A percentile compares a stretch with the other conserved stretches of the same genome.
These are phyloP conservation scores for Chionis minor DNA, from an alignment of 2,113 vertebrate species.

Conservation along the genomic window DNA sequence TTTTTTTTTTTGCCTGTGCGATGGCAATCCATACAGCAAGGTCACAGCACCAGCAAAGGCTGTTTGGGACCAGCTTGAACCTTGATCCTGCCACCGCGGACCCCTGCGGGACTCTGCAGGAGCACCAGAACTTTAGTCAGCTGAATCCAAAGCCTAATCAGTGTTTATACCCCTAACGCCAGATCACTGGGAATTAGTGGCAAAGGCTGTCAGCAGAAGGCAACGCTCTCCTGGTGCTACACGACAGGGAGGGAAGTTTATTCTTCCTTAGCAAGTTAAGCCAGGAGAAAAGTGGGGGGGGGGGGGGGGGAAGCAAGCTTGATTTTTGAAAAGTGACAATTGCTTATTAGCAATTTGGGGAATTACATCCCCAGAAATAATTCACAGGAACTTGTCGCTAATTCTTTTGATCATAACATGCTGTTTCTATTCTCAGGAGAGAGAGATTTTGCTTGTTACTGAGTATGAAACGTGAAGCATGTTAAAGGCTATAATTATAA, in stretches of 20 bases:
- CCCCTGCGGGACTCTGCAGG: neutral
- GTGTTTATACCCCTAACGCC: neutral
- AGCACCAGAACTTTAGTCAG: neutral
- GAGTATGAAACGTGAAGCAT: neutral
- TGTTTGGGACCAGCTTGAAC: neutral
- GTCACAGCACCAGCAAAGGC: neutral
- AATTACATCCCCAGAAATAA: constrained; percentile 45
- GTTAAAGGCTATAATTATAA: constrained; percentile 26
- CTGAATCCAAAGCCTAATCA: constrained; percentile 17
- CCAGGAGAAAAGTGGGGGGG: neutral
- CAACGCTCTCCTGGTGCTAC: constrained; percentile 20
- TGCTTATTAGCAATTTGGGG: constrained; percentile 45
- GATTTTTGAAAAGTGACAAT: constrained; percentile 52
- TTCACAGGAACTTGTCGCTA: constrained; percentile 14
- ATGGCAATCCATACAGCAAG: neutral
- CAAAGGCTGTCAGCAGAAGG: neutral
- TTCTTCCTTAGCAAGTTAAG: neutral
- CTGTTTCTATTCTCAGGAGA: constrained; percentile 11
- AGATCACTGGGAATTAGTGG: constrained; percentile 17
- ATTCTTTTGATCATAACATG: neutral
- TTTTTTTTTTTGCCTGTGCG: neutral
- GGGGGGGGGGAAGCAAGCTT: neutral
- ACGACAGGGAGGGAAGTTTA: neutral
- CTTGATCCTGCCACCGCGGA: neutral
- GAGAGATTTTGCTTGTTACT: constrained; percentile 3